Percentiles rank a stretch among this genome's conserved stretches.
Evolutionary conservation across 2,888 invertebrate genomes (phyloP).

Genomic region (Dynastes maya): DNA sequence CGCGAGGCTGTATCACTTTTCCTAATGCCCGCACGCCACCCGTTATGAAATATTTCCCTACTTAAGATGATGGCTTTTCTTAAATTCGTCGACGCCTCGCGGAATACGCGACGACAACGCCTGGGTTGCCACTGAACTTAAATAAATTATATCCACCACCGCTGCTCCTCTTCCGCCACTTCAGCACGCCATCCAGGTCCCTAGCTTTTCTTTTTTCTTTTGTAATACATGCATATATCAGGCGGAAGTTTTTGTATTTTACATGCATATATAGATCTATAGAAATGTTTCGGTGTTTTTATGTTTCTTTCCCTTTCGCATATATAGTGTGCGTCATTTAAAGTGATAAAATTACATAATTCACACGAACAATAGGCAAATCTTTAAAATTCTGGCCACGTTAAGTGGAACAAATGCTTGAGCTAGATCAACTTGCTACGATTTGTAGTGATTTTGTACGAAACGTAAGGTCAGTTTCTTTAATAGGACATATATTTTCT

Average conservation of each 20-base stretch:
- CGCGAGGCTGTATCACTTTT: conserved; percentile 50
- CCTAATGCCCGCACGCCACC: conserved; percentile 61
- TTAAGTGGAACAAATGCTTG: no score
- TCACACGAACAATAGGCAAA: no score
- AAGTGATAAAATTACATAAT: no score
- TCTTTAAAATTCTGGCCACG: no score
- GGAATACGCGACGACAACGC: conserved; percentile 48
- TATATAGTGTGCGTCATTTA: no score
- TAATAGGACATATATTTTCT: no score
- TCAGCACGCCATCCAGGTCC: conserved; percentile 26
- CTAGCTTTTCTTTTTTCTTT: neutral
- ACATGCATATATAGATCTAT: conserved; percentile 8
- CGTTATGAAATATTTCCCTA: conserved; percentile 71
- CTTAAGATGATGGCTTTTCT: conserved; percentile 72
- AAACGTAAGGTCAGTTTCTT: no score
- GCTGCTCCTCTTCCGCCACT: conserved; percentile 30
- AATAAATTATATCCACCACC: conserved; percentile 68
- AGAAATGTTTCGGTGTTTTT: neutral
- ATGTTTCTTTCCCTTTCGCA: neutral
- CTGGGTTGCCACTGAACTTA: conserved; percentile 61
- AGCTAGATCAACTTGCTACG: no score
- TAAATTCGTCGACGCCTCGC: conserved; percentile 70
- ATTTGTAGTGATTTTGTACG: no score
- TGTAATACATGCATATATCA: neutral
- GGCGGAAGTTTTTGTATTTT: neutral